Conservation (phyloP, 1,140 invertebrate species). For the Trachelipus rathkii region DNA sequence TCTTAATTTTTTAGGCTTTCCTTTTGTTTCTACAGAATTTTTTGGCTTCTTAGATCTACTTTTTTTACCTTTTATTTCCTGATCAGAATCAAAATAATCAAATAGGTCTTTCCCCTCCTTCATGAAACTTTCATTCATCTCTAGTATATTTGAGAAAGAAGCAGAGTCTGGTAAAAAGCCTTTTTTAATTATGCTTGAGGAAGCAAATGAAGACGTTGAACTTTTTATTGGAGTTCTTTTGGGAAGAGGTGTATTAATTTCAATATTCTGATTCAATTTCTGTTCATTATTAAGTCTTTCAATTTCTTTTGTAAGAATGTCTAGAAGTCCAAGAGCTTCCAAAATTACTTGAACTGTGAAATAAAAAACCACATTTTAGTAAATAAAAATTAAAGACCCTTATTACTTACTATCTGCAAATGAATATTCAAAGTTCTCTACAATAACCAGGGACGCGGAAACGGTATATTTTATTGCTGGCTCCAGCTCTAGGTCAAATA, state of each 20-base stretch:
- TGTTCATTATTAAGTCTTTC: background rate
- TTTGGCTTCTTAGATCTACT: too few relatives aligned
- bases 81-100: background rate
- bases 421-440: too few relatives aligned
- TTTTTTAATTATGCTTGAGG: background rate
- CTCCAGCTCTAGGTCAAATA: too few relatives aligned
- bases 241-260: background rate
- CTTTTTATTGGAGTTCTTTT: background rate
- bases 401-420: too few relatives aligned
- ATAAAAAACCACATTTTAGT: background rate
- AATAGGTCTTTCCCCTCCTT: background rate
- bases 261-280: background rate
- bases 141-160: background rate
- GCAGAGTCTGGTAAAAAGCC: background rate
- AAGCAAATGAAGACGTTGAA: background rate
- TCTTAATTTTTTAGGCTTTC: background rate
- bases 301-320: background rate
- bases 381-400: too few relatives aligned
- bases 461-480: too few relatives aligned
- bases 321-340: background rate
- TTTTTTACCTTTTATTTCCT: background rate
- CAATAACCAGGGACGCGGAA: too few relatives aligned
- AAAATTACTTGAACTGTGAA: background rate
- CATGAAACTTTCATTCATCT: background rate
- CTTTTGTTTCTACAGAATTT: background rate